phyloP scores from a whole-genome alignment of 2,797 vertebrate species.

The Serranus cabrilla region DNA sequence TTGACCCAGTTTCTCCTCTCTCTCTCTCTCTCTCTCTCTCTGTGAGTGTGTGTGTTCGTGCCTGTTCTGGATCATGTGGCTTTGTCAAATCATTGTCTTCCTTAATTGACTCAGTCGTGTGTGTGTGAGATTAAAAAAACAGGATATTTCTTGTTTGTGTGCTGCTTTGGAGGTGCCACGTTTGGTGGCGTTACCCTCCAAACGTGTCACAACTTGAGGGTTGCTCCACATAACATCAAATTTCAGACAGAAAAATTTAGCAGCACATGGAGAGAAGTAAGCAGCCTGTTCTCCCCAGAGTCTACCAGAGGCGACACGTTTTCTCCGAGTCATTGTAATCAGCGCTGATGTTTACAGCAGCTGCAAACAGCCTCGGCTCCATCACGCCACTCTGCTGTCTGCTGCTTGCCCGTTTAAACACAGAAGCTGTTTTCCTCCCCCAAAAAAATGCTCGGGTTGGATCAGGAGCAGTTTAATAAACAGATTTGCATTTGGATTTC shows the following conservation, averaged over 20 bases:
- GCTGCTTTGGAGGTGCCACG: conserved; percentile 31
- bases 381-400: not conserved
- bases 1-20: conserved; percentile 70
- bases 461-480: not conserved
- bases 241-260: conserved; percentile 61
- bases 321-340: conserved; percentile 59
- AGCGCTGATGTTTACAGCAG: conserved; percentile 52
- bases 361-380: conserved; percentile 34
- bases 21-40: conserved; percentile 11
- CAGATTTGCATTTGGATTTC: not conserved
- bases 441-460: not conserved
- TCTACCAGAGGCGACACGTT: conserved; percentile 47
- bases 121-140: not conserved
- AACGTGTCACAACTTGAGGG: conserved; percentile 53
- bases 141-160: conserved; percentile 1
- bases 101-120: conserved; percentile 30
- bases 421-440: not conserved
- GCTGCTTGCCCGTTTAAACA: not conserved
- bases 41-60: not conserved
- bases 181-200: conserved; percentile 15
- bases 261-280: conserved; percentile 26
- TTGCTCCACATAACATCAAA: conserved; percentile 55
- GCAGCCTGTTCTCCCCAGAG: conserved; percentile 53
- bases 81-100: conserved; percentile 43
- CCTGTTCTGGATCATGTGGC: conserved; percentile 49